These are phyloP conservation scores for Tragelaphus oryx DNA, from an alignment of 2,797 vertebrate species.

Conservation along the genomic window DNA sequence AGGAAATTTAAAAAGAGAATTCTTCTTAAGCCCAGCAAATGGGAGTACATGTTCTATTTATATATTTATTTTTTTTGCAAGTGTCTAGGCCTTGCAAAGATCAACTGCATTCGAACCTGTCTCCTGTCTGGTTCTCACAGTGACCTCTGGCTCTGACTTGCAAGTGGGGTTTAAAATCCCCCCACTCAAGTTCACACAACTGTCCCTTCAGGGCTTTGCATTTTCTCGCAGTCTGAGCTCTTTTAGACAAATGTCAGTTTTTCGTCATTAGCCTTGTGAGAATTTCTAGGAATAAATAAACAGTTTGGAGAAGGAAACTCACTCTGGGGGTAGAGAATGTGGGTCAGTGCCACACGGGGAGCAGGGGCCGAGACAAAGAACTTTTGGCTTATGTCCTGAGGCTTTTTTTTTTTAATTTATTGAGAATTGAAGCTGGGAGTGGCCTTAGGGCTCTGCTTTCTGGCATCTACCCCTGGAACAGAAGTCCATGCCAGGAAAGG, in stretches of 20 bases:
- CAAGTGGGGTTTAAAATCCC: constrained; percentile 53
- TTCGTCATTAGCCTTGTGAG: constrained; percentile 67
- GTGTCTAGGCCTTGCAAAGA: constrained; percentile 64
- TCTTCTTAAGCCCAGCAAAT: constrained; percentile 56
- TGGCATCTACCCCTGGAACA: neutral
- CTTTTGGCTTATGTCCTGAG: neutral
- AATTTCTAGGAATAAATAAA: constrained; percentile 71
- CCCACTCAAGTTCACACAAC: constrained; percentile 23
- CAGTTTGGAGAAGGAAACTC: constrained; percentile 56
- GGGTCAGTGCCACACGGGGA: neutral
- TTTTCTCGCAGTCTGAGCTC: constrained; percentile 51
- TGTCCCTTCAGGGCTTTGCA: constrained; percentile 60
- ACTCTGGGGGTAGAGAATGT: neutral
- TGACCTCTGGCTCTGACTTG: constrained; percentile 54
- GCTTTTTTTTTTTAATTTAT: neutral
- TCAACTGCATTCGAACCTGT: constrained; percentile 57
- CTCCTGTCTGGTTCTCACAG: constrained; percentile 61
- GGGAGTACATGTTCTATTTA: constrained; percentile 65
- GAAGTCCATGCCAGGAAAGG: neutral
- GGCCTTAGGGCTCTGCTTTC: neutral
- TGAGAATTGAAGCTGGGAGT: neutral
- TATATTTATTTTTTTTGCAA: constrained; percentile 62
- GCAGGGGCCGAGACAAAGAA: neutral
- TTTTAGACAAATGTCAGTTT: constrained; percentile 66
- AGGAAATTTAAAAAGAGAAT: constrained; percentile 33